Evolutionary conservation across 2,888 invertebrate species (phyloP), one percentile per base, ranked within the genome.

Genomic region (Tipula lateralis): DNA sequence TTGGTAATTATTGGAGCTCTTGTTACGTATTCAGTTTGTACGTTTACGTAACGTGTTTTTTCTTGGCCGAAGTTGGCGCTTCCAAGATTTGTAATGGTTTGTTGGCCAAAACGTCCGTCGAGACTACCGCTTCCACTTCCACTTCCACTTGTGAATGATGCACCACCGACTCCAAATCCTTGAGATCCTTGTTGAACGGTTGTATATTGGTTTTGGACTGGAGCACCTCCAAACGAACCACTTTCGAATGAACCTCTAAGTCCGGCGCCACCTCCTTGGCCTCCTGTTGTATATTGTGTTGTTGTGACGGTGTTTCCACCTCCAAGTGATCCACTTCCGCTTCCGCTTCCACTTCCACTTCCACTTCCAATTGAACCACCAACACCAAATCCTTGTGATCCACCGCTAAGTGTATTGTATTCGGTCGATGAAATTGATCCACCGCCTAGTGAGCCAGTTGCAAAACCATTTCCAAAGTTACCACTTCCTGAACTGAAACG

Each of bases 1-100:
- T 90, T 90, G 4, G 89, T 89, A 36, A 90, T 87, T 0, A 88
- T 85, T 4, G 88, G 87, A 34, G 87, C 86, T 12, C 85, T 29
- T 84, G 44, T 44, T 12, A 84, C 44, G 16, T 30, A 50, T 29
- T 29, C 29, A 29, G 84, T 84, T 29, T 84, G 44, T 50, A 44
- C 44, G 9, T 44, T 44, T n/a, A 34, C 29, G 12, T 44, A 50
- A 50, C 50, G 36, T 36, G 39, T 29, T 83, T n/a, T 29, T 24
- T 39, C 83, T 0, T 34, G 13, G 3, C 13, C 29, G 24, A 80
- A 80, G 12, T 80, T 80, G 19, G 44, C 19, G 29, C 4, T 29
- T 44, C 83, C 36, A 66, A 24, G 66, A 66, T 66, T 16, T 9
- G 9, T 39, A 13, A 16, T n/a, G 2, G 34, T 29, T 39, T 36